These are phyloP conservation scores for Propsilocerus akamusi DNA, from an alignment of 1,140 invertebrate species.

Conservation along the genomic window DNA sequence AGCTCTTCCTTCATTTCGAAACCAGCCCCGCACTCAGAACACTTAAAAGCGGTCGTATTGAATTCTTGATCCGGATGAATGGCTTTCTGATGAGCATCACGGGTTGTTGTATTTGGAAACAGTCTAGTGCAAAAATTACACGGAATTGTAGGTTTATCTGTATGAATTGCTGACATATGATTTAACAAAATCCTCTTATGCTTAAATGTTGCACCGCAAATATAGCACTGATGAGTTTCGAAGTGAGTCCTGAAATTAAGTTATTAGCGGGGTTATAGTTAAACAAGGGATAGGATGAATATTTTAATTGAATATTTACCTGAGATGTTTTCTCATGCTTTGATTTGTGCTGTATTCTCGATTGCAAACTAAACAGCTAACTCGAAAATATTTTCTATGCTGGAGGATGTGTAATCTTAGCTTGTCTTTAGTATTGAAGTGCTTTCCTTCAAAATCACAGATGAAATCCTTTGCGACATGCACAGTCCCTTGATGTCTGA, in stretches of 20 bases:
- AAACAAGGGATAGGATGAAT: no score
- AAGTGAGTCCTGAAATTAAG: constrained; percentile 1
- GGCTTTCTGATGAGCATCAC: neutral
- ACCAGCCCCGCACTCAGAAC: neutral
- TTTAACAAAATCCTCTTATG: constrained; percentile 8
- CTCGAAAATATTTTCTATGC: neutral
- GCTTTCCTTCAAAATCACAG: neutral
- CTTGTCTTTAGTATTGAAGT: neutral
- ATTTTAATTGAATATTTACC: no score
- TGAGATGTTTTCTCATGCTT: neutral
- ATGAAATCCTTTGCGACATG: neutral
- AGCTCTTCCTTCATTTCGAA: constrained; percentile 13
- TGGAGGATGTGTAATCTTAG: neutral
- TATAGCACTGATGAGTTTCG: constrained; percentile 16
- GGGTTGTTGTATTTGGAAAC: neutral
- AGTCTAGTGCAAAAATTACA: neutral
- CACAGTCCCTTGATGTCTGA: neutral
- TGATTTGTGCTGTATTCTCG: neutral
- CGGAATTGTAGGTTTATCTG: neutral
- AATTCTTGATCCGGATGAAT: neutral
- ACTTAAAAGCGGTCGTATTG: neutral
- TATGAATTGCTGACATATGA: neutral
- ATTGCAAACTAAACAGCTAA: neutral
- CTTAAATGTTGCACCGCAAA: constrained; percentile 23
- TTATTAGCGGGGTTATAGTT: no score